A percentile compares a stretch with the other conserved stretches of the same genome.
These are phyloP conservation scores for Acanthisitta chloris DNA, from an alignment of 2,113 vertebrate genomes.

Conservation along the genomic window DNA sequence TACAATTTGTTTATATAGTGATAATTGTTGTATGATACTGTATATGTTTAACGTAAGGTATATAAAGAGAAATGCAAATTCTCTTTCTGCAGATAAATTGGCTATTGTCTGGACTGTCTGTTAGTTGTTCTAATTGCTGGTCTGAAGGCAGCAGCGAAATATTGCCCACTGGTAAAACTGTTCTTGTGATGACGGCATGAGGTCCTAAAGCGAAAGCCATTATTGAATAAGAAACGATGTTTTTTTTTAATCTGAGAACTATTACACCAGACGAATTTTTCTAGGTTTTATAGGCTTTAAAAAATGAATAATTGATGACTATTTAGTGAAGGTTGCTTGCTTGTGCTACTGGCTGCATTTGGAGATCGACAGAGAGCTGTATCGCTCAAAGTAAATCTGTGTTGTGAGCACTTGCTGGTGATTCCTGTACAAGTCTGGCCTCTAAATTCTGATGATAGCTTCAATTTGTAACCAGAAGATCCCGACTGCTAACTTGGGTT, in stretches of 20 bases:
- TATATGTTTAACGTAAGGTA: neutral
- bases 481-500: neutral
- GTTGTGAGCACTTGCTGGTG: neutral
- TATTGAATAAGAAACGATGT: neutral
- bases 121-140: constrained; percentile 10
- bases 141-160: constrained; percentile 20
- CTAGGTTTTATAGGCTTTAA: neutral
- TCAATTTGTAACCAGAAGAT: constrained; percentile 9
- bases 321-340: neutral
- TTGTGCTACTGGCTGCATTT: neutral
- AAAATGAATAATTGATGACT: neutral
- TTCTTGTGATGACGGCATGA: neutral
- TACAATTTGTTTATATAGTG: neutral
- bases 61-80: neutral
- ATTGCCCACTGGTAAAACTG: neutral
- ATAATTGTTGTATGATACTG: neutral
- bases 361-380: neutral
- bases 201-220: neutral
- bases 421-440: neutral
- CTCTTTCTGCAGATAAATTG: neutral
- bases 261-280: neutral
- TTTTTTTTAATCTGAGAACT: neutral
- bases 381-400: neutral
- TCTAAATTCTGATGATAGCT: neutral
- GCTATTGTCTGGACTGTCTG: neutral